Base-by-base conservation (phyloP, 2,113 vertebrate species). In the Coryphaenoides rupestris region DNA sequence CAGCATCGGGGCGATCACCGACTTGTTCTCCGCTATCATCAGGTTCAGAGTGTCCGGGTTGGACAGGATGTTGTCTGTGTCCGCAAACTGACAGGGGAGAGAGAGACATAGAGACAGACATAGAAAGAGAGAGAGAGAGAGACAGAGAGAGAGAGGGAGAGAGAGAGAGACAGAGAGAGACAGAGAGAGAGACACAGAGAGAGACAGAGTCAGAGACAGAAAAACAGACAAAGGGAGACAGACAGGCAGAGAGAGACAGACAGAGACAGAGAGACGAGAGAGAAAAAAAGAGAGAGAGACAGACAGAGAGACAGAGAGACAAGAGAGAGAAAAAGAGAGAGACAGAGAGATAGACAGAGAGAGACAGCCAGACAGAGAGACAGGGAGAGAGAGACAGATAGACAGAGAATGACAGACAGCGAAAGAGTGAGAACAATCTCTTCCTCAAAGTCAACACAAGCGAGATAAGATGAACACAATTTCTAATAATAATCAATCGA, bases 1-100 rank as follows among this genome's bases (percentile, higher is more conserved):
- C 74, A 98, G 72, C 96, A 98, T 96, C 0, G 97, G 97, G 0
- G 96, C 94, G 1, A 93, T 90, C 58, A 98, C 93, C 0, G 96
- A 94, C 73, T 93, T 94, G 74, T 94, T 92, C 83, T 92, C 93
- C 0, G 90, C 89, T 1, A 94, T 89, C 63, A 98, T 81, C 57
- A 96, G 88, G 60, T 85, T 89, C 75, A 99, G 83, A 0, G 93
- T 94, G 67, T 95, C 91, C 6, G 92, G 91, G 87, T 98, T 95
- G 66, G 93, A 96, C 78, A 99, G 89, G 73, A 99, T 92, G 65
- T 94, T 95, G 87, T 99, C 97, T 0, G 94, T 92, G 80, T 99
- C 97, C 17, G 92, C 33, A 0, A 92, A 98, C 97, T 99, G 69
- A 21, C n/a, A 12, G 0, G 72, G 12, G 13, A 60, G 7, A 55